Percentiles rank a stretch among this genome's conserved stretches.
Conservation (phyloP, 1,140 invertebrate genomes). For the Drosophila serrata region DNA sequence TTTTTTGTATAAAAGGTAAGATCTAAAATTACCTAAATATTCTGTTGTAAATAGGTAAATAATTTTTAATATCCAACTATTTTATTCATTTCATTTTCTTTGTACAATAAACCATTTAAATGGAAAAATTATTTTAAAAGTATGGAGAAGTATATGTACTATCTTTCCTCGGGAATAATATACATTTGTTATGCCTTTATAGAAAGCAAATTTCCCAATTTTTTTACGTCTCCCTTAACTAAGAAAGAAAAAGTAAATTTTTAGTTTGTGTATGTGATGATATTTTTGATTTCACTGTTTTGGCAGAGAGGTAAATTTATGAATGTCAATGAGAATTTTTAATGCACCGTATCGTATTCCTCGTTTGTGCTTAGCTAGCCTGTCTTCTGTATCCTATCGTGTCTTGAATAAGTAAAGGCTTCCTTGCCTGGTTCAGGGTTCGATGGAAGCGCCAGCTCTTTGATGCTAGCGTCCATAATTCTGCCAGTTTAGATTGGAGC, state of each 20-base stretch:
- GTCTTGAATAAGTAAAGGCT: neutral
- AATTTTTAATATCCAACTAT: no score
- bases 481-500: constrained; percentile 7
- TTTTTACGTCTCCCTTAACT: neutral
- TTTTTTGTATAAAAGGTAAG: no score
- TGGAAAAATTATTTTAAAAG: no score
- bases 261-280: neutral
- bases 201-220: no score
- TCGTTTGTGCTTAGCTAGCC: neutral
- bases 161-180: no score
- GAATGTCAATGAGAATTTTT: neutral
- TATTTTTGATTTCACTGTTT: neutral
- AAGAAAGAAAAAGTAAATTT: neutral
- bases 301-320: neutral
- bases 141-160: no score
- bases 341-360: neutral
- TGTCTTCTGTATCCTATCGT: neutral
- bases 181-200: no score
- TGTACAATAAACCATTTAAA: no score
- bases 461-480: constrained; percentile 38
- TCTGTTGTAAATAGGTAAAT: no score
- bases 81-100: no score
- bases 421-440: constrained; percentile 15
- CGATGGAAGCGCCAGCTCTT: constrained; percentile 22
- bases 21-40: no score